phyloP scores from a whole-genome alignment of 2,888 invertebrate genomes.

The Pristionchus maxplancki region DNA sequence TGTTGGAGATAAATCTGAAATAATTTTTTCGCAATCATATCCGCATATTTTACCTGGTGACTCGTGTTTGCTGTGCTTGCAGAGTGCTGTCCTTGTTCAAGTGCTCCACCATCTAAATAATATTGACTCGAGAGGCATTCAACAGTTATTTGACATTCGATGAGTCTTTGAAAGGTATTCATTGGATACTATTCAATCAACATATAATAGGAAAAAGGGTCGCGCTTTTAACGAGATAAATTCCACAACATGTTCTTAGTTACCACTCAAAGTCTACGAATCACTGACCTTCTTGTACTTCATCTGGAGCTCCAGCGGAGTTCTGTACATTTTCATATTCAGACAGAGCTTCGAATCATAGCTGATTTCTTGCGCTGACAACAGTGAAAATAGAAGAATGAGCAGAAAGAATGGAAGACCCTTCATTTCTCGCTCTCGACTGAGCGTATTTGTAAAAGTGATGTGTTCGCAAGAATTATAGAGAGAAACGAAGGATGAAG shows the following conservation, averaged over 20 bases:
- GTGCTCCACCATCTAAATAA: neutral
- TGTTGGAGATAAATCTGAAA: neutral
- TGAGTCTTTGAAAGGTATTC: no score
- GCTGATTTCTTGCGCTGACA: neutral
- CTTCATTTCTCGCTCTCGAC: neutral
- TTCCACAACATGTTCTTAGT: no score
- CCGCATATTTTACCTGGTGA: neutral
- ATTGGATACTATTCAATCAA: no score
- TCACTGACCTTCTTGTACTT: neutral
- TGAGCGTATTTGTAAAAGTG: no score
- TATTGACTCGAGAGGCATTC: neutral
- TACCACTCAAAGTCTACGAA: no score
- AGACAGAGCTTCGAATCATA: neutral
- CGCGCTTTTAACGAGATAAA: no score
- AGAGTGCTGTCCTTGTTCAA: neutral
- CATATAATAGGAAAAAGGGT: no score
- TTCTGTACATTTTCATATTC: neutral
- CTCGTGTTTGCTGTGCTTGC: neutral
- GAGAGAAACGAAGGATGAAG: no score
- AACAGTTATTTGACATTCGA: no score
- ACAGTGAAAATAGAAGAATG: neutral
- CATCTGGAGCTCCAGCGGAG: neutral
- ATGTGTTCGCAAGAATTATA: no score
- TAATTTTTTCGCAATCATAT: neutral
- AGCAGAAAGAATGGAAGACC: neutral